These are phyloP conservation scores for Aselliscus stoliczkanus DNA, from an alignment of 2,797 vertebrate genomes.

Conservation along the genomic window DNA sequence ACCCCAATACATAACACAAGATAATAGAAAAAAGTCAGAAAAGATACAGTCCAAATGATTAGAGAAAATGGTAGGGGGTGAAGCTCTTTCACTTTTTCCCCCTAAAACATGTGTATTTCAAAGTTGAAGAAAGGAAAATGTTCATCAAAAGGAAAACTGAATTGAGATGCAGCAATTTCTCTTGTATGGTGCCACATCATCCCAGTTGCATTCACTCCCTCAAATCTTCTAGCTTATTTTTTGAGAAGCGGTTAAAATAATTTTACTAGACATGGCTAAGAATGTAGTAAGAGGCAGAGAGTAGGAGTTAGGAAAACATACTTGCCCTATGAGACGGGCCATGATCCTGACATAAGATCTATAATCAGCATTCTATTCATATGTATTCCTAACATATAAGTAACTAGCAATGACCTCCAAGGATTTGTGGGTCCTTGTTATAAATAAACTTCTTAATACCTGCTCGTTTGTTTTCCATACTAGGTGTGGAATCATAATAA, in stretches of 20 bases:
- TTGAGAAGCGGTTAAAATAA: not conserved
- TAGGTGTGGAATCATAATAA: not conserved
- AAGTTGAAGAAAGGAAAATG: not conserved
- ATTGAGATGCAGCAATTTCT: not conserved
- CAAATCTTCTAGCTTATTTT: not conserved
- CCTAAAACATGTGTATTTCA: not conserved
- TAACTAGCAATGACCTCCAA: not conserved
- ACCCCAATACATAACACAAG: not conserved
- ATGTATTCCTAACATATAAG: not conserved
- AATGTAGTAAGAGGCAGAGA: not conserved
- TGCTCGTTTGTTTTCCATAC: not conserved
- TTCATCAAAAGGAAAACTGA: not conserved
- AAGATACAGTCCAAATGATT: not conserved
- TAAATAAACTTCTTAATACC: not conserved
- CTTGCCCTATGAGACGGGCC: accelerated
- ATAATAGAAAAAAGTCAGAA: not conserved
- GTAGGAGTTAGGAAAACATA: not conserved
- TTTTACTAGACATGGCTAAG: not conserved
- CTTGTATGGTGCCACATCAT: not conserved
- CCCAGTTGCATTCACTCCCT: not conserved
- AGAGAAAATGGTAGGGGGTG: not conserved
- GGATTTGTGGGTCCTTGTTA: not conserved
- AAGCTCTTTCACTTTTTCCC: not conserved
- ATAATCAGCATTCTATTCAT: not conserved
- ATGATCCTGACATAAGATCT: not conserved